These are phyloP conservation scores for Nebria ingens DNA, from an alignment of 1,140 invertebrate genomes.

Conservation along the genomic window DNA sequence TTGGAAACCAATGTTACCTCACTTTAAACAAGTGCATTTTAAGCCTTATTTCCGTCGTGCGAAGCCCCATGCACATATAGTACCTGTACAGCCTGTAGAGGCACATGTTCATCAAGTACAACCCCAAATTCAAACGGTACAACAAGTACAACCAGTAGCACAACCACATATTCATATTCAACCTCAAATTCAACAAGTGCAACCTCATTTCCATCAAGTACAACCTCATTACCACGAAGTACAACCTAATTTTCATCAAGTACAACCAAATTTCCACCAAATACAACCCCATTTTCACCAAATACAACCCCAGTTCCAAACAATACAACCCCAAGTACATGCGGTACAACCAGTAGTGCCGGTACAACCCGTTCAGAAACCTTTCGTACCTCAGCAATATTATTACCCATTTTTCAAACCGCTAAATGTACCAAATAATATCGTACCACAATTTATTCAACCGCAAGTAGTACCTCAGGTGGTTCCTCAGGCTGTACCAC, in stretches of 20 bases:
- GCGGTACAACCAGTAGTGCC: neutral
- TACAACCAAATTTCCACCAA: too few relatives aligned
- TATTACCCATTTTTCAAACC: slow-evolving; percentile 3
- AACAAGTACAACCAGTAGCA: neutral
- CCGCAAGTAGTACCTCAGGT: neutral
- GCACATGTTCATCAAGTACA: neutral
- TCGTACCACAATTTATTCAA: neutral
- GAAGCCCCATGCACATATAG: neutral
- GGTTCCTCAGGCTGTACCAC: neutral
- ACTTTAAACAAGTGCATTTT: neutral
- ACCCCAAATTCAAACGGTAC: neutral
- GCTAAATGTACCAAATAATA: neutral
- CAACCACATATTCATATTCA: neutral
- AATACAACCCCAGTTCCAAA: neutral
- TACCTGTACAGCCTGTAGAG: neutral
- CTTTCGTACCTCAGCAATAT: neutral
- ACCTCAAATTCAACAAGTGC: neutral
- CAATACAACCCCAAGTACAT: neutral
- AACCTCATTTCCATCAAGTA: neutral
- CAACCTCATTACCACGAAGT: too few relatives aligned
- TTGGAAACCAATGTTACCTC: neutral
- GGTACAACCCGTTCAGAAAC: neutral
- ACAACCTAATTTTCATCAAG: too few relatives aligned
- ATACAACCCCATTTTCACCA: too few relatives aligned
- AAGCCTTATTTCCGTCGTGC: neutral